phyloP scores from a whole-genome alignment of 2,888 invertebrate genomes.

The Melanostoma scalare region DNA sequence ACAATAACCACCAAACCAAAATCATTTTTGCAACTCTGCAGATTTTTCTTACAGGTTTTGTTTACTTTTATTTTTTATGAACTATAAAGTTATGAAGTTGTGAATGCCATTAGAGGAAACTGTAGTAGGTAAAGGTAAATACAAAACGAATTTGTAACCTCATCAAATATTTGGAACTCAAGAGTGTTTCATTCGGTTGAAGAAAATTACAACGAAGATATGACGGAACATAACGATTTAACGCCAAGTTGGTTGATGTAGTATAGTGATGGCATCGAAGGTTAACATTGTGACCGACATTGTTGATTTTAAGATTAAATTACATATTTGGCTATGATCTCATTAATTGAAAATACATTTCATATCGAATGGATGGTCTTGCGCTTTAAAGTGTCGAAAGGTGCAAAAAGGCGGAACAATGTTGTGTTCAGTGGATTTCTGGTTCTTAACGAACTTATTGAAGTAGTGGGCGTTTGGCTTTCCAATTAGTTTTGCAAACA shows the following conservation, averaged over 20 bases:
- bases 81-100: conserved; percentile 11
- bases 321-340: conserved; percentile 32
- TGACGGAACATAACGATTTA: conserved; percentile 17
- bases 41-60: conserved; percentile 17
- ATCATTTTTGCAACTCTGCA: conserved; percentile 55
- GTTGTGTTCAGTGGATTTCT: conserved; percentile 32
- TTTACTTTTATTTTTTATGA: conserved; percentile 11
- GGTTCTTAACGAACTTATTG: conserved; percentile 1
- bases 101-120: conserved; percentile 58
- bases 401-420: conserved; percentile 1
- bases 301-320: conserved; percentile 39
- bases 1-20: conserved; percentile 45
- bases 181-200: conserved; percentile 37
- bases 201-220: conserved; percentile 14
- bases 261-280: conserved; percentile 19
- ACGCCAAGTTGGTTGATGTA: conserved; percentile 29
- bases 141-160: conserved; percentile 51
- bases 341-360: conserved; percentile 21
- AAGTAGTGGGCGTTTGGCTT: neutral
- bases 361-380: neutral
- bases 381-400: conserved; percentile 21
- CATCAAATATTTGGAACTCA: conserved; percentile 54
- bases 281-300: conserved; percentile 51
- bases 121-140: conserved; percentile 23
- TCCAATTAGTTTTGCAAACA: conserved; percentile 16